phyloP scores from a whole-genome alignment of 2,113 vertebrate species.

The Erythrolamprus reginae region DNA sequence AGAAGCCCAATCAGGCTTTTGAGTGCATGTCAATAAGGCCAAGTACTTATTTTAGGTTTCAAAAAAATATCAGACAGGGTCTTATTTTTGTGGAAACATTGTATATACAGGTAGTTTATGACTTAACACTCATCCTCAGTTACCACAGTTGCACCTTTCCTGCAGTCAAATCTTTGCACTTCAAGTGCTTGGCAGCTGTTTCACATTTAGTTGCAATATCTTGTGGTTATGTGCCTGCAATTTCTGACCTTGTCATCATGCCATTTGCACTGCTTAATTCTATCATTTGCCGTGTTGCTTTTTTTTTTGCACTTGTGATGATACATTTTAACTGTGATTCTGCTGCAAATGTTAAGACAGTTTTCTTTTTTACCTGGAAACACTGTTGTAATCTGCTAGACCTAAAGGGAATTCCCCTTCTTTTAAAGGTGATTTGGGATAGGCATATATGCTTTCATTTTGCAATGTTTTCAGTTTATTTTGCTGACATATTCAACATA shows the following conservation, averaged over 20 bases:
- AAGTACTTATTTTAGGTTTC: no score
- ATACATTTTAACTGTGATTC: neutral
- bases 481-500: neutral
- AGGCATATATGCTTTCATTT: neutral
- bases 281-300: neutral
- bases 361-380: neutral
- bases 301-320: neutral
- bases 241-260: neutral
- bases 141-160: neutral
- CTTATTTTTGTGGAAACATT: no score
- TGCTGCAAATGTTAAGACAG: neutral
- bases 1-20: no score
- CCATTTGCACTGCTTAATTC: neutral
- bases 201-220: neutral
- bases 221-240: neutral
- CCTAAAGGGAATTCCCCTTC: neutral
- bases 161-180: neutral
- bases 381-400: neutral
- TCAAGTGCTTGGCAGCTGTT: neutral
- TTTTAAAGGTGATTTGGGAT: conserved; percentile 1
- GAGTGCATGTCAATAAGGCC: no score
- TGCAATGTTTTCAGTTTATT: neutral
- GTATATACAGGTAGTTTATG: neutral
- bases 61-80: no score
- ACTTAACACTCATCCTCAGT: neutral